Base-by-base conservation (phyloP, 2,888 invertebrate species). In the Penaeus monodon region DNA sequence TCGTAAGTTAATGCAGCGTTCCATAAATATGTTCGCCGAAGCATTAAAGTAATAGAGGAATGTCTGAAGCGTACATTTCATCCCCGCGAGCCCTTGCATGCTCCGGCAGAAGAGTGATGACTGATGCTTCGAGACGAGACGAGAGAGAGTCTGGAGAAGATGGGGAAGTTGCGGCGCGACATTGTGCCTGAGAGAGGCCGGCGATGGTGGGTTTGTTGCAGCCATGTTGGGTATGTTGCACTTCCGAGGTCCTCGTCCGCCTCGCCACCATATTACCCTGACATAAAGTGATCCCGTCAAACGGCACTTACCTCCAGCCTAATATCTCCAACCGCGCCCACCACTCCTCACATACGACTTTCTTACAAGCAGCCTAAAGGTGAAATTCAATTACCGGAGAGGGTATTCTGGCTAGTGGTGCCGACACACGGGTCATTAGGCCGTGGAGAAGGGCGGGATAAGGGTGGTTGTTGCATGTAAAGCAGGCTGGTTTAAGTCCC, bases 281-380 rank as follows among this genome's bases (percentile, higher is more conserved):
- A 79, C 85, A 85, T 85, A 85, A 85, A 85, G 85, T 85, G 85
- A 85, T 85, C 85, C 85, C 85, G 85, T 85, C 85, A 85, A 85
- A 85, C 85, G 85, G 70, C 85, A 85, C 85, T 85, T 85, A 85
- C 85, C 85, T 85, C 85, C 85, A 85, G 79, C 77, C 49, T 85
- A 85, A 85, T 85, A 85, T 85, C 85, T 85, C 80, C 85, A 70
- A 74, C 85, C 85, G 81, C 73, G 74, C 78, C 85, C 79, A 84
- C 84, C 65, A 66, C 80, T 74, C 81, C 74, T 85, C 80, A 85
- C 80, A 74, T 80, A 74, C 85, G 85, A 79, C 85, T 81, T 85
- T 85, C 85, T 85, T 85, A 81, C 85, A 80, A 64, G 79, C 85
- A 74, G 81, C 85, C 63, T 85, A 85, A 85, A 85, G 85, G 85